Percentiles rank a stretch among this genome's conserved stretches.
These are phyloP conservation scores for Cheilinus undulatus DNA, from an alignment of 2,113 vertebrate genomes.

Conservation along the genomic window DNA sequence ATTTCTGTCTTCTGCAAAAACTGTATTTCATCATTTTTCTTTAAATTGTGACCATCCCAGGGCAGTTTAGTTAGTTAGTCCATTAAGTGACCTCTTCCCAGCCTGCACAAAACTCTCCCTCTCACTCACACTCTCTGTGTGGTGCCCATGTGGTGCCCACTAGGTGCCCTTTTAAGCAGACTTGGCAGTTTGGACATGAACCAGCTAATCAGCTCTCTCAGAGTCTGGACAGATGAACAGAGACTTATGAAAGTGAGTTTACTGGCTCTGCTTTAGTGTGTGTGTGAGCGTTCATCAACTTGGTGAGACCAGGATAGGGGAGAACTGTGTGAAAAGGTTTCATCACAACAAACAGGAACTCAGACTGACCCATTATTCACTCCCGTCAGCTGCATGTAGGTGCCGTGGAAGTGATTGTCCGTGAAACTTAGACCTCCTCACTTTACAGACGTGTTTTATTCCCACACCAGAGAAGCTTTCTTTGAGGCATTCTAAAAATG, in stretches of 20 bases:
- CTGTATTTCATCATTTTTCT: too few relatives aligned
- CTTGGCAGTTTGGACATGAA: conserved; percentile 58
- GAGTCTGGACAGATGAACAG: conserved; percentile 59
- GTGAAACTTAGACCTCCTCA: not conserved
- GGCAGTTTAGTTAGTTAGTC: too few relatives aligned
- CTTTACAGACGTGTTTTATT: not conserved
- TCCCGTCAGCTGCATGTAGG: conserved; percentile 24
- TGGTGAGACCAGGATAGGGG: conserved; percentile 16
- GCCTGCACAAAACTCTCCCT: conserved; percentile 14
- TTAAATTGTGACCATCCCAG: too few relatives aligned
- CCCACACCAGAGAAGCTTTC: not conserved
- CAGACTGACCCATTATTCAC: conserved; percentile 44
- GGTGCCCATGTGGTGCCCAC: conserved; percentile 44
- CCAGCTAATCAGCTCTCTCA: conserved; percentile 70
- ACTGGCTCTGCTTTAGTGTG: conserved; percentile 32
- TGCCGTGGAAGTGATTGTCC: conserved; percentile 4
- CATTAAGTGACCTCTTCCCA: not conserved
- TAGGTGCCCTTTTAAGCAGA: conserved; percentile 57
- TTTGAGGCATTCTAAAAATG: not conserved
- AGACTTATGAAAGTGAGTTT: conserved; percentile 69
- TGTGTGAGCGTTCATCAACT: conserved; percentile 20
- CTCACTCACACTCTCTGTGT: conserved; percentile 15
- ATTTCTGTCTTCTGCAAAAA: too few relatives aligned
- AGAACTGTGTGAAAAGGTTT: conserved; percentile 49
- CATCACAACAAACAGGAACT: conserved; percentile 56